Percentiles rank a stretch among this genome's conserved stretches.
phyloP scores from a whole-genome alignment of 1,140 invertebrate genomes.

The Panagrolaimus sp. region DNA sequence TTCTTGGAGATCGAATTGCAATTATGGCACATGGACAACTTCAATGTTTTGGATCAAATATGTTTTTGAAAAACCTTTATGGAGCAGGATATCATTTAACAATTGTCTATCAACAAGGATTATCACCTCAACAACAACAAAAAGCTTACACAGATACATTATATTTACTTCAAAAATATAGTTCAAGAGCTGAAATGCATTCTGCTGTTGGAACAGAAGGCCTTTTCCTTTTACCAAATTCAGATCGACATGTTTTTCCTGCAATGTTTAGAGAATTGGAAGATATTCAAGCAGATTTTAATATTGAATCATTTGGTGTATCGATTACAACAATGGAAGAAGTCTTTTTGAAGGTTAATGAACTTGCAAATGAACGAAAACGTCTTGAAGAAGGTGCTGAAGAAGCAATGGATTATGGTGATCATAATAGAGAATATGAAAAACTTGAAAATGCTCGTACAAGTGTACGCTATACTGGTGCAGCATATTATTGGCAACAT shows the following conservation, averaged over 20 bases:
- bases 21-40: constrained; percentile 66
- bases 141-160: constrained; percentile 14
- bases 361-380: not conserved
- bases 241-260: constrained; percentile 27
- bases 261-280: constrained; percentile 27
- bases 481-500: constrained; percentile 15
- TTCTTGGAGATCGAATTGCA: constrained; percentile 68
- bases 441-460: not conserved
- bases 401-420: constrained; percentile 2
- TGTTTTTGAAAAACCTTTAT: constrained; percentile 66
- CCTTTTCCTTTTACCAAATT: constrained; percentile 30
- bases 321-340: constrained; percentile 63
- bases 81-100: constrained; percentile 59
- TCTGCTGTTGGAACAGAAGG: constrained; percentile 36
- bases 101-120: constrained; percentile 32
- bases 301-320: constrained; percentile 60
- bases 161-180: constrained; percentile 22
- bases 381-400: not conserved
- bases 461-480: not conserved
- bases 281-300: constrained; percentile 40
- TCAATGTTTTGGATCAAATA: constrained; percentile 65
- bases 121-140: not conserved
- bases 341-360: constrained; percentile 59
- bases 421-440: not conserved
- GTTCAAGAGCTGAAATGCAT: constrained; percentile 23